These are phyloP conservation scores for Parazoanthus darwini DNA, from an alignment of 92 coral and sea anemone species.

Conservation along the genomic window DNA sequence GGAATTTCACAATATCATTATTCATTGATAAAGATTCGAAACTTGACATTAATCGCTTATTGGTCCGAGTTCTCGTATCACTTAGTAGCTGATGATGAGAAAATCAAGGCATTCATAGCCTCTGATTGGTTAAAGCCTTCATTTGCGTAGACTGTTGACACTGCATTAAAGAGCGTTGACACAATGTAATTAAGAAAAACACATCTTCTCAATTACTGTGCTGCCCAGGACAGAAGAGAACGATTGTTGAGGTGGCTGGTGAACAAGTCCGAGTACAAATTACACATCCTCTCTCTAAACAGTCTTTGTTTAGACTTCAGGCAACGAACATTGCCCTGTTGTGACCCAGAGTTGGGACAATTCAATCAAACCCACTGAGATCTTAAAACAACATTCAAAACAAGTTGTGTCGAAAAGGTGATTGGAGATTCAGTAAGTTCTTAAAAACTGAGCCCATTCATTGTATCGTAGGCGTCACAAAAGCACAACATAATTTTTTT, in stretches of 20 bases:
- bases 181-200: conserved; percentile 94
- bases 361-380: conserved; percentile 9
- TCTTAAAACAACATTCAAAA: conserved; percentile 12
- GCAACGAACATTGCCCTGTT: not conserved
- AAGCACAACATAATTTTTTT: conserved; percentile 24
- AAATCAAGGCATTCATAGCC: conserved; percentile 85
- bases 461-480: not conserved
- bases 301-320: conserved; percentile 68
- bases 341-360: conserved; percentile 1
- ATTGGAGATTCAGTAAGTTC: conserved; percentile 21
- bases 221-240: conserved; percentile 26
- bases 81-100: conserved; percentile 95
- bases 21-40: conserved; percentile 95
- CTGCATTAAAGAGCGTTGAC: conserved; percentile 95
- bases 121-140: conserved; percentile 82
- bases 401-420: conserved; percentile 15
- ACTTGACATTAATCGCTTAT: conserved; percentile 96
- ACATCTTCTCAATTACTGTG: conserved; percentile 94
- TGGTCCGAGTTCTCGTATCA: conserved; percentile 95
- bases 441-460: conserved; percentile 2
- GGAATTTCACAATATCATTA: conserved; percentile 98
- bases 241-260: conserved; percentile 19
- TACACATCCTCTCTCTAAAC: conserved; percentile 73
- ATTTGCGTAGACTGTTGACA: conserved; percentile 97
- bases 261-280: conserved; percentile 74